These are phyloP conservation scores for Anagrus nilaparvatae DNA, from an alignment of 1,140 invertebrate genomes.

Conservation along the genomic window DNA sequence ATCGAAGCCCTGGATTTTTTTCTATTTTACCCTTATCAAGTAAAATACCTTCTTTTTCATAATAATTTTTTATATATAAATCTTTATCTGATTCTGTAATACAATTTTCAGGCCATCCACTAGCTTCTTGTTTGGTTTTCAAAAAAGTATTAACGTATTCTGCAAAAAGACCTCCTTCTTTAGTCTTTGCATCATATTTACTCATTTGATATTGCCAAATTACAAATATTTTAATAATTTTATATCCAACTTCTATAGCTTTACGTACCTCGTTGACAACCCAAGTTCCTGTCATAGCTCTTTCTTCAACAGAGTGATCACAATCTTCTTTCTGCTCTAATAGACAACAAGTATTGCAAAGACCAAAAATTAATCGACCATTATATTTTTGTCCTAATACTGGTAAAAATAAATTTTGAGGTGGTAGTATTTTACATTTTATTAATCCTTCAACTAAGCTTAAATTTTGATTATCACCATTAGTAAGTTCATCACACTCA, in stretches of 20 bases:
- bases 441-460: constrained; percentile 19
- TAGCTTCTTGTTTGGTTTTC: too few relatives aligned
- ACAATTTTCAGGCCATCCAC: too few relatives aligned
- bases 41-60: too few relatives aligned
- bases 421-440: constrained; percentile 27
- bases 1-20: too few relatives aligned
- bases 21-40: too few relatives aligned
- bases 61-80: too few relatives aligned
- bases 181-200: constrained; percentile 7
- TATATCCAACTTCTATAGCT: constrained; percentile 30
- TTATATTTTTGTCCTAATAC: constrained; percentile 23
- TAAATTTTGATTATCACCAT: constrained; percentile 7
- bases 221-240: constrained; percentile 29
- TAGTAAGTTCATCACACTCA: constrained; percentile 5
- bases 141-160: too few relatives aligned
- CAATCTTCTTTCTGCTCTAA: neutral
- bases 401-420: constrained; percentile 25
- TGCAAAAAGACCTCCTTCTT: constrained; percentile 24
- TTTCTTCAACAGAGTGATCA: constrained; percentile 18
- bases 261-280: constrained; percentile 29
- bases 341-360: constrained; percentile 23
- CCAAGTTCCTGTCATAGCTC: constrained; percentile 31
- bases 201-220: constrained; percentile 28
- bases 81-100: too few relatives aligned
- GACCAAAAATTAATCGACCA: constrained; percentile 25